Evolutionary conservation across 2,888 invertebrate species (phyloP), one percentile per base, ranked within the genome.

Genomic region (Leptura quadrifasciata): DNA sequence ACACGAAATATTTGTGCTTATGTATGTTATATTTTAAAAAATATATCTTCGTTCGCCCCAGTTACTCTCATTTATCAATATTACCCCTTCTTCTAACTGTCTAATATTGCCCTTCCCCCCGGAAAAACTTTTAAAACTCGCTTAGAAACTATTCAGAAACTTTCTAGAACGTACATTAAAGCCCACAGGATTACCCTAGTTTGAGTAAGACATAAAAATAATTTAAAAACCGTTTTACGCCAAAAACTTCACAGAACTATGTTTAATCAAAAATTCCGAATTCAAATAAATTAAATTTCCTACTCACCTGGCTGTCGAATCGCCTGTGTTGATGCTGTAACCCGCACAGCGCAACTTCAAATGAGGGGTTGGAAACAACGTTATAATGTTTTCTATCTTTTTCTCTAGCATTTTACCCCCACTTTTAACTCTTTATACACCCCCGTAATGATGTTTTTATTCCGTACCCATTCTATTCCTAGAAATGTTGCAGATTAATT

Each of bases 261-360:
- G 20, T 58, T 31, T 52, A 61, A 61, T 61, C 20, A 47, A 71
- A 71, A 60, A 18, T 39, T 24, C 52, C 21, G 57, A 61, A 71
- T 52, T 61, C 61, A 17, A 52, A 71, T 61, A 71, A 47, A 71
- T 71, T 70, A 60, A 68, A 72, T 61, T 57, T 65, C 60, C 60
- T 75, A 80, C 84, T 83, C 76, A 82, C 85, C 83, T 85, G 81
- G 77, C 77, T 76, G 77, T 72, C 54, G 76, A 73, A 76, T 68
- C 72, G 72, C 75, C 67, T 47, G 24, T 58, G 75, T 78, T 76
- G 85, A 81, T 83, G 84, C 82, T 82, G 76, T 82, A 82, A 81
- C 81, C 80, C 79, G 82, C 80, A 83, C 85, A 85, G 84, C 86
- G 84, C 77, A 82, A 84, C 85, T 85, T 81, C 78, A 81, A 87